These are phyloP conservation scores for Tenrec ecaudatus DNA, from an alignment of 2,113 vertebrate species.

Conservation along the genomic window DNA sequence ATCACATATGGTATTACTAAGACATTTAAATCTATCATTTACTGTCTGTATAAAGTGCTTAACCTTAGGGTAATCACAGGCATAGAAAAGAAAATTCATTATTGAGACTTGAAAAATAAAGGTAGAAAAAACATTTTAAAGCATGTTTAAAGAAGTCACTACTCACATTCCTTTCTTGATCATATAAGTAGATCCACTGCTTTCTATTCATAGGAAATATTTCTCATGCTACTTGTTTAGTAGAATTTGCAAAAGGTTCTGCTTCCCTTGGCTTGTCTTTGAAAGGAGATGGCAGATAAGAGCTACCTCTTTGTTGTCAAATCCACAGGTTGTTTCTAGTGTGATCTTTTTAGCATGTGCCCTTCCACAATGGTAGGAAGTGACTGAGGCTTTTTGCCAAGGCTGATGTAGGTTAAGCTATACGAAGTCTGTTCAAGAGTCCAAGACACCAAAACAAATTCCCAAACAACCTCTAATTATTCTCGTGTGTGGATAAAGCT, in stretches of 20 bases:
- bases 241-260: neutral
- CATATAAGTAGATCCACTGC: neutral
- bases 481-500: conserved; percentile 5
- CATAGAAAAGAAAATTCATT: neutral
- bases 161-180: neutral
- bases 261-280: neutral
- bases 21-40: neutral
- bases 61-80: neutral
- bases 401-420: neutral
- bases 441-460: conserved; percentile 5
- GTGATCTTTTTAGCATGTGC: neutral
- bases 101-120: neutral
- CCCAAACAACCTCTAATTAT: conserved; percentile 30
- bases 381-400: neutral
- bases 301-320: neutral
- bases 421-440: neutral
- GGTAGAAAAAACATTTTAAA: neutral
- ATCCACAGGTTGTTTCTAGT: neutral
- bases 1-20: neutral
- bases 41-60: neutral
- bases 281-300: neutral
- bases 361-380: neutral
- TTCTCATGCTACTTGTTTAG: neutral
- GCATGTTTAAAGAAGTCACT: neutral
- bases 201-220: neutral